These are phyloP conservation scores for Xanthostigma xanthostigma DNA, from an alignment of 2,888 invertebrate species.

Conservation along the genomic window DNA sequence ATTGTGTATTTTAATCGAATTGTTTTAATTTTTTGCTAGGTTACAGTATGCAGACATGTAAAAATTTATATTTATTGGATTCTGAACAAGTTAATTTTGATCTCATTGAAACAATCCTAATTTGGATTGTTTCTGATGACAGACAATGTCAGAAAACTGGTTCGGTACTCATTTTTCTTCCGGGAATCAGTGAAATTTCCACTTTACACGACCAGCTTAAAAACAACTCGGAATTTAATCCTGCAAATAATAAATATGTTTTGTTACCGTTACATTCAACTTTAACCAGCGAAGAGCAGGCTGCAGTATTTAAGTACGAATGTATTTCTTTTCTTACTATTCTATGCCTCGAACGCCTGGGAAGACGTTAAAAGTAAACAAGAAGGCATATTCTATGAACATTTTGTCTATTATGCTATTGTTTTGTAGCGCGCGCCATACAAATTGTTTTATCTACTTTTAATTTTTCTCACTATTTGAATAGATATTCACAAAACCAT, in stretches of 20 bases:
- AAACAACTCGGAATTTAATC: slow-evolving; percentile 47
- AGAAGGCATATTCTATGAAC: background rate
- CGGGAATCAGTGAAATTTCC: slow-evolving; percentile 67
- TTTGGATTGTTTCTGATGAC: slow-evolving; percentile 53
- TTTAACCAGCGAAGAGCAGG: slow-evolving; percentile 71
- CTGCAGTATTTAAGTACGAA: slow-evolving; percentile 44
- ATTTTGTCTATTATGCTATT: too few species aligned
- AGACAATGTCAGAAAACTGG: slow-evolving; percentile 54
- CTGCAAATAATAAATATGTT: slow-evolving; percentile 46
- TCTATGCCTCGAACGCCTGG: background rate
- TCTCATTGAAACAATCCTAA: slow-evolving; percentile 52
- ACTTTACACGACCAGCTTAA: slow-evolving; percentile 49
- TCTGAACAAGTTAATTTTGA: slow-evolving; percentile 64
- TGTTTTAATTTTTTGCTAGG: slow-evolving; percentile 19
- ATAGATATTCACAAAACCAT: too few species aligned
- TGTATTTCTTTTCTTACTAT: slow-evolving; percentile 1
- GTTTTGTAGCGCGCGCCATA: too few species aligned
- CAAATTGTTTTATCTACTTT: too few species aligned
- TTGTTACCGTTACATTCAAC: slow-evolving; percentile 78
- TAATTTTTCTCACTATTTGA: too few species aligned
- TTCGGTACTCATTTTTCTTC: slow-evolving; percentile 65
- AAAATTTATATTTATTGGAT: slow-evolving; percentile 62
- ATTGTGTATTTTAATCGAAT: background rate
- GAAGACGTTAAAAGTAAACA: background rate
- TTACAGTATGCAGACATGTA: slow-evolving; percentile 47